Conservation (phyloP, 1,140 invertebrate genomes). For the Drosophila sproati region DNA sequence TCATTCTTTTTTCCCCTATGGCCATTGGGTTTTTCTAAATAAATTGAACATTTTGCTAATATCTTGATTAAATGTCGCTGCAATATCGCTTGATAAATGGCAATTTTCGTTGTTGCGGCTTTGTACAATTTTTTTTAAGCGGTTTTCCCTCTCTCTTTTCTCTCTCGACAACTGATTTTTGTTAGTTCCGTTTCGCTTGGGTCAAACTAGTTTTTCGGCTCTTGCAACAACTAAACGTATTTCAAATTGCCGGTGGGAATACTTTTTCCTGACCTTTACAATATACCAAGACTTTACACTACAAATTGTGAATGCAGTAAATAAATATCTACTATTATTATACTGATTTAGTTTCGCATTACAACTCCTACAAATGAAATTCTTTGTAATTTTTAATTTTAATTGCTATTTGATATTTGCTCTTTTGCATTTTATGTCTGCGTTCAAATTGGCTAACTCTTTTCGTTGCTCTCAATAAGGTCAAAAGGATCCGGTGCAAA, state of each 20-base stretch:
- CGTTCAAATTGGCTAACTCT: too few species aligned
- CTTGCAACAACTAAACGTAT: constrained; percentile 25
- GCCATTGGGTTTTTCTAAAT: constrained; percentile 62
- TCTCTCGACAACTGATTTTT: constrained; percentile 22
- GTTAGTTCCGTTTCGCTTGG: constrained; percentile 16
- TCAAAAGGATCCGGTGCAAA: neutral
- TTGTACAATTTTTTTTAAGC: constrained; percentile 17
- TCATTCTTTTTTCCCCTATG: constrained; percentile 10
- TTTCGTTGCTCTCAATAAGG: neutral
- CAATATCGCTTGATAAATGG: constrained; percentile 63
- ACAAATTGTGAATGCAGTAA: too few species aligned
- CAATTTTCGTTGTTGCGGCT: constrained; percentile 47
- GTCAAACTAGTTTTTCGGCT: constrained; percentile 12
- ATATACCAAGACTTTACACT: neutral
- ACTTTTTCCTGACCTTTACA: neutral
- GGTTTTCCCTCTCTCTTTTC: constrained; percentile 10
- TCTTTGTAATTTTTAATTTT: too few species aligned
- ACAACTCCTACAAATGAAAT: too few species aligned
- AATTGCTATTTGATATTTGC: too few species aligned
- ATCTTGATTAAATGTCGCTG: constrained; percentile 72
- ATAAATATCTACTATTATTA: too few species aligned
- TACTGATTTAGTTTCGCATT: too few species aligned
- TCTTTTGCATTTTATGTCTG: too few species aligned
- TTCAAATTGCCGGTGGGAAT: neutral
- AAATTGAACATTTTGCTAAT: constrained; percentile 76